phyloP scores from a whole-genome alignment of 2,113 vertebrate species.

The Pyrgilauda ruficollis region DNA sequence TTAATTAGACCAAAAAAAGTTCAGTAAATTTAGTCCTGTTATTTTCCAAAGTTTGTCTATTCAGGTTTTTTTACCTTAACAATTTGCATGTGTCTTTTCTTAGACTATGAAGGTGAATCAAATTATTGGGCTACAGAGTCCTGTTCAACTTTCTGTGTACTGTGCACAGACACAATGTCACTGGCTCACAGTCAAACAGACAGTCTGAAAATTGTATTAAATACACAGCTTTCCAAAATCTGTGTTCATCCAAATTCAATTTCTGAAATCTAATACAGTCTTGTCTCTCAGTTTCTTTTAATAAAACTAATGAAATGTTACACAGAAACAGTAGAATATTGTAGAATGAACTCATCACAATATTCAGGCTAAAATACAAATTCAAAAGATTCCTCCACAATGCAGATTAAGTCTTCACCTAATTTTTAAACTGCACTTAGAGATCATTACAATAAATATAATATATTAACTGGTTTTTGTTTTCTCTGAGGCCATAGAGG shows the following conservation, averaged over 20 bases:
- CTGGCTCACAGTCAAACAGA: constrained; percentile 24
- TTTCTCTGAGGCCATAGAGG: not conserved
- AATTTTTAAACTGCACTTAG: not conserved
- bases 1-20: not conserved
- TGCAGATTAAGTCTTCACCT: not conserved
- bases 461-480: not conserved
- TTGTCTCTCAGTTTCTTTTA: not conserved
- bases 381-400: not conserved
- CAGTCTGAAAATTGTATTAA: constrained; percentile 42
- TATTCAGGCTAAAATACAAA: not conserved
- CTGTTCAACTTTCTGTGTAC: not conserved
- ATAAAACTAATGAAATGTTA: not conserved
- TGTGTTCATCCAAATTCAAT: constrained; percentile 27
- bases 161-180: not conserved
- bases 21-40: not conserved
- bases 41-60: not conserved
- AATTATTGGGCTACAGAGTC: not conserved
- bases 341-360: not conserved
- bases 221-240: constrained; percentile 31
- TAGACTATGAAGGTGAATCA: not conserved
- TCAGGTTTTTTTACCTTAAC: not conserved
- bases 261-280: constrained; percentile 29
- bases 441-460: not conserved
- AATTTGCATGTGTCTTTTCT: not conserved
- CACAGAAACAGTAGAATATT: not conserved